Conservation (phyloP, 2,113 vertebrate species). For the Propithecus coquereli region DNA sequence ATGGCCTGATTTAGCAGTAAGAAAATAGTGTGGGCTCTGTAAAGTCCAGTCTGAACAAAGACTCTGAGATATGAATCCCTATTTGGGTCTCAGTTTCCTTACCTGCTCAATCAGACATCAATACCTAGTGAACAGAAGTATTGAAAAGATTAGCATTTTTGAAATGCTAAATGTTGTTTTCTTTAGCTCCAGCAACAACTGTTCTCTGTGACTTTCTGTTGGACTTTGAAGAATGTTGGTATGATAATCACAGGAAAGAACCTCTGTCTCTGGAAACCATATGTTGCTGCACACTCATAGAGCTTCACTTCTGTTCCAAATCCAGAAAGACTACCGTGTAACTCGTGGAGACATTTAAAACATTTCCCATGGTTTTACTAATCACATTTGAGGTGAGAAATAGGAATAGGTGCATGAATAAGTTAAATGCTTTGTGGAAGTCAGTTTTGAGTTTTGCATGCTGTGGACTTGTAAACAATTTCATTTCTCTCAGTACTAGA, state of each 20-base stretch:
- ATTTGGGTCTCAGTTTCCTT: background rate
- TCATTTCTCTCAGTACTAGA: background rate
- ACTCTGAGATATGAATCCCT: background rate
- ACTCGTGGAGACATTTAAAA: background rate
- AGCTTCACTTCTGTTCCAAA: background rate
- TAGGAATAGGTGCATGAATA: background rate
- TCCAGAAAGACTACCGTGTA: background rate
- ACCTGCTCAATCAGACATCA: background rate
- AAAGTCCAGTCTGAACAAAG: background rate
- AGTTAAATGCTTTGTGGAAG: background rate
- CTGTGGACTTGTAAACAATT: background rate
- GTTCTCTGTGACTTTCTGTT: background rate
- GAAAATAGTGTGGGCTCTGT: background rate
- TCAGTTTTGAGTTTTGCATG: background rate
- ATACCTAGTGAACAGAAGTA: background rate
- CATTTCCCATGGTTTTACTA: background rate
- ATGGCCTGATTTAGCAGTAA: background rate
- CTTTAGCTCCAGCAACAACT: background rate
- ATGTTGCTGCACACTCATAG: background rate
- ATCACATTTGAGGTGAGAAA: background rate
- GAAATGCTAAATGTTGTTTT: slow-evolving; percentile 8
- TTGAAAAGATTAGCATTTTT: background rate
- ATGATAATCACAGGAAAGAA: slow-evolving; percentile 37
- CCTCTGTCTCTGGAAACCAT: background rate
- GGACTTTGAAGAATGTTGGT: slow-evolving; percentile 54